Percentiles rank a stretch among this genome's conserved stretches.
Evolutionary conservation across 2,888 invertebrate species (phyloP).

Genomic region (Spatulosminthurus flaviceps): DNA sequence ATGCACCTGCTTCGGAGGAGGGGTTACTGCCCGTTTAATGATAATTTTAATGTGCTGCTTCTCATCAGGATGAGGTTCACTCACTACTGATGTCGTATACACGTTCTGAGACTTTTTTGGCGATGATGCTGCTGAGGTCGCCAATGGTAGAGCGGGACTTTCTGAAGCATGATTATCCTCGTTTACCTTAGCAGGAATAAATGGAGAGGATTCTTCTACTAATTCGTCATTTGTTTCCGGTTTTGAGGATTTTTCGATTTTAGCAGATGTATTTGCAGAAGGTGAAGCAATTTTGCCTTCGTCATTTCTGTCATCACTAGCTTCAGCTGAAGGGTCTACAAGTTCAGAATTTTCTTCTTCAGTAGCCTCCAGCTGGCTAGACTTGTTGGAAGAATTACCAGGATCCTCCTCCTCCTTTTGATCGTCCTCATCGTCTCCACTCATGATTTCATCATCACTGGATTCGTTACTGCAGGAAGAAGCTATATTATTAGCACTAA

Average conservation of each 20-base stretch:
- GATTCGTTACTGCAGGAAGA: conserved; percentile 28
- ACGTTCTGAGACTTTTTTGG: neutral
- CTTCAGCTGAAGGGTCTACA: neutral
- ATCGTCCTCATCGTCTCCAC: conserved; percentile 23
- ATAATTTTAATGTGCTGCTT: conserved; percentile 7
- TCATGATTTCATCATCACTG: conserved; percentile 23
- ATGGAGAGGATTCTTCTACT: no score
- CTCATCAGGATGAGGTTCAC: neutral
- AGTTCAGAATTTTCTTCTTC: no score
- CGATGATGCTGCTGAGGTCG: neutral
- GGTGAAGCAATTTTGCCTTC: no score
- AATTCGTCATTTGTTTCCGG: neutral
- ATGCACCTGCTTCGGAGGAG: neutral
- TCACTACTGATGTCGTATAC: neutral
- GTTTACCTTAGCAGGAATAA: neutral
- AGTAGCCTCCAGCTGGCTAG: neutral
- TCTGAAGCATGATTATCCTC: neutral
- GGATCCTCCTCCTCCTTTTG: neutral
- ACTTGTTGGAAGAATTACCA: neutral
- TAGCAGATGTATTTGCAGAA: no score
- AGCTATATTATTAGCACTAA: conserved; percentile 7
- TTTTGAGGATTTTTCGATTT: neutral
- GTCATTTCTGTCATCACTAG: neutral
- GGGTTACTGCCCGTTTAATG: neutral
- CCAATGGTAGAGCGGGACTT: neutral